Base-by-base conservation (phyloP, 2,888 invertebrate species). In the Linyphia triangularis region DNA sequence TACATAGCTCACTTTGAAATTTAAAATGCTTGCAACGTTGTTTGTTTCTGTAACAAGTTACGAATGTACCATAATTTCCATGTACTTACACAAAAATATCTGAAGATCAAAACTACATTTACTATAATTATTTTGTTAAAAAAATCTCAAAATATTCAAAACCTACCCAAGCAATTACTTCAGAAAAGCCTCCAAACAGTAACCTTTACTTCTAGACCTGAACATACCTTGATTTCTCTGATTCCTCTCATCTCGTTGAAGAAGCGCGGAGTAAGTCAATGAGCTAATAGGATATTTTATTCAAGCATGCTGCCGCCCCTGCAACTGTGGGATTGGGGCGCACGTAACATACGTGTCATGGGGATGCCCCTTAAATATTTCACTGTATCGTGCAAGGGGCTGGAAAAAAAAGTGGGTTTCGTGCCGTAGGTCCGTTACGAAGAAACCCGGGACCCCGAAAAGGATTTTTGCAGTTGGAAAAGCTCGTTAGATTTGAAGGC, bases 261-360 rank as follows among this genome's bases (percentile, higher is more conserved):
- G n/a, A 72, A 73, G 57, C 59, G n/a, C 30, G 16, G 59, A 43
- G 43, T 28, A 43, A 78, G 78, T 43, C 65, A 65, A 65, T 78
- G 78, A 65, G 78, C 67, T 43, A 65, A 78, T 28, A 28, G n/a
- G 65, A 78, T 78, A 30, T 78, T 63, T 78, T 78, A 78, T 78
- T 78, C 78, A 78, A 10, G 26, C 78, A 5, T 28, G 30, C 57
- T 33, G 59, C 59, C 59, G 59, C 59, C 59, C 59, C 59, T 73
- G 73, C 57, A 73, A 73, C 57, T 40, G 61, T 61, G 61, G 37
- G 24, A 19, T 19, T 19, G 43, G 51, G 78, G 43, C 51, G 57
- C 86, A 88, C 86, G 86, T 88, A 81, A 22, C 10, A 19, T 65
- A 86, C 81, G 86, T 81, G 81, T 26, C 61, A n/a, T 16, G 43